phyloP scores from a whole-genome alignment of 2,888 invertebrate genomes.

The Dryobotodes eremita region DNA sequence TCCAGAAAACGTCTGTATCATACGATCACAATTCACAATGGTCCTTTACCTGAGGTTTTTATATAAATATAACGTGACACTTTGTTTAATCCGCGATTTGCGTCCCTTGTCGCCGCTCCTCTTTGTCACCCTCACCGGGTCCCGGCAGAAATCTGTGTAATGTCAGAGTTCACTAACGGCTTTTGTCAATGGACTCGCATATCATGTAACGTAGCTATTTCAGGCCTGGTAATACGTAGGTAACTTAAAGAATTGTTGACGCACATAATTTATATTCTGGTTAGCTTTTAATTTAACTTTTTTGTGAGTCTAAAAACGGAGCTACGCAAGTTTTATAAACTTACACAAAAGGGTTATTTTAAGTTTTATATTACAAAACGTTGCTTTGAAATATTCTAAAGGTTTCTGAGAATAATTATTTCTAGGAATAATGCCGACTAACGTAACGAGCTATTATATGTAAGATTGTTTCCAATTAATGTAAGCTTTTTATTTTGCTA shows the following conservation, averaged over 20 bases:
- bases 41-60: conserved; percentile 19
- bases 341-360: conserved; percentile 25
- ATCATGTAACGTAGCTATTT: conserved; percentile 37
- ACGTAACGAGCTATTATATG: neutral
- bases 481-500: neutral
- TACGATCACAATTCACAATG: conserved; percentile 18
- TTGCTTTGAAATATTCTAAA: neutral
- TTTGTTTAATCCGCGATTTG: conserved; percentile 45
- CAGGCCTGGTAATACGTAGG: neutral
- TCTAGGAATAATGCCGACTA: neutral
- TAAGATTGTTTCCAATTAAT: conserved; percentile 13
- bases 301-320: neutral
- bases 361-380: neutral
- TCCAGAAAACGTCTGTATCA: conserved; percentile 2
- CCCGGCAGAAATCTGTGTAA: conserved; percentile 56
- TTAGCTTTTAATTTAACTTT: conserved; percentile 19
- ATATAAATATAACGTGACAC: conserved; percentile 42
- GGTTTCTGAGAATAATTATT: neutral
- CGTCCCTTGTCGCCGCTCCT: conserved; percentile 51
- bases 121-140: conserved; percentile 44
- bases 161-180: conserved; percentile 56
- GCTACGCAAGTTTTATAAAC: conserved; percentile 18
- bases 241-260: conserved; percentile 21
- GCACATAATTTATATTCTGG: conserved; percentile 21
- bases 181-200: conserved; percentile 48